Conservation (phyloP, 2,113 vertebrate species). For the Melozone crissalis region DNA sequence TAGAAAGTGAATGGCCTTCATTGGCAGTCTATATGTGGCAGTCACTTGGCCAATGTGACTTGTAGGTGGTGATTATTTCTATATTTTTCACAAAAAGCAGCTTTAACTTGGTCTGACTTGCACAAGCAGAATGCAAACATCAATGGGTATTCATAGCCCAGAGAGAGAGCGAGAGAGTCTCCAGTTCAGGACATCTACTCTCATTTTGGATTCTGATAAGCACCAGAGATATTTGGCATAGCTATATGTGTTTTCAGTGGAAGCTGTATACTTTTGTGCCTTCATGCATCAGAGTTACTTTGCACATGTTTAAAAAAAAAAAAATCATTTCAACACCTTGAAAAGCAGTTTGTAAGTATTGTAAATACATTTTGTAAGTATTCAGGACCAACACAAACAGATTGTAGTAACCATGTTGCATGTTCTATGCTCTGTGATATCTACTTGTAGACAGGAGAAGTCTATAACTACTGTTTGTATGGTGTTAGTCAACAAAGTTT, state of each 20-base stretch:
- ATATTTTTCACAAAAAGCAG: background rate
- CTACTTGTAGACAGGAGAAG: background rate
- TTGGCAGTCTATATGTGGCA: background rate
- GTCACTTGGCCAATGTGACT: background rate
- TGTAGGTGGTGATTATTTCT: background rate
- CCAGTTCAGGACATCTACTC: background rate
- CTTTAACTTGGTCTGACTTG: background rate
- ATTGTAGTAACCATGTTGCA: background rate
- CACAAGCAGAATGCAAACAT: background rate
- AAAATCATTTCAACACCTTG: background rate
- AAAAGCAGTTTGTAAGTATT: background rate
- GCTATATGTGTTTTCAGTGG: background rate
- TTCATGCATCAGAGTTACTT: background rate
- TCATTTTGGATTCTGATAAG: background rate
- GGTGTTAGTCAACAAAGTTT: background rate
- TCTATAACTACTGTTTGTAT: background rate
- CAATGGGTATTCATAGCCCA: background rate
- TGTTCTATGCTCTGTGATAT: background rate
- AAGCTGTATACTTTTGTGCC: background rate
- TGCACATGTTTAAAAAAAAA: background rate
- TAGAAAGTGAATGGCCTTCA: background rate
- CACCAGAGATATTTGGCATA: background rate
- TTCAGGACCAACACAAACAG: background rate
- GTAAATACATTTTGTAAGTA: fast-evolving
- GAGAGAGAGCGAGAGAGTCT: background rate